Conservation (phyloP, 2,888 invertebrate genomes). For the Tanaodytes sp. region DNA sequence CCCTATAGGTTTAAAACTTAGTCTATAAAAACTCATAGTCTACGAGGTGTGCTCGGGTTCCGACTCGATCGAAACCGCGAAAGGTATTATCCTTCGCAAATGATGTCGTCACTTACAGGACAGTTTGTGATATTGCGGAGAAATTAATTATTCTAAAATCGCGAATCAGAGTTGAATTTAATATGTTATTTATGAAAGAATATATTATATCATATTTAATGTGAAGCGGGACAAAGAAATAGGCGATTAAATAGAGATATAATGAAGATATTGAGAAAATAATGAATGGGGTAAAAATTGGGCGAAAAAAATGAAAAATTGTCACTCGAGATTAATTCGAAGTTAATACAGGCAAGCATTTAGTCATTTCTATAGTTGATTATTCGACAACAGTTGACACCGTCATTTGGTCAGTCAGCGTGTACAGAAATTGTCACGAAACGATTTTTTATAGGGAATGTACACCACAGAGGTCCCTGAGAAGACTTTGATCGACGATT, state of each 20-base stretch:
- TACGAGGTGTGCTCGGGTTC: slow-evolving; percentile 35
- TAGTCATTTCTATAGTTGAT: slow-evolving; percentile 18
- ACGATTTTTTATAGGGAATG: slow-evolving; percentile 56
- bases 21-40: slow-evolving; percentile 38
- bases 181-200: slow-evolving; percentile 25
- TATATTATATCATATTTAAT: slow-evolving; percentile 19
- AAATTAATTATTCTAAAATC: slow-evolving; percentile 35
- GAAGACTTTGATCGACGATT: slow-evolving; percentile 45
- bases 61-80: slow-evolving; percentile 20
- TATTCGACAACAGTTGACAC: slow-evolving; percentile 7
- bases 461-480: slow-evolving; percentile 48
- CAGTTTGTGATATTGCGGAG: slow-evolving; percentile 39
- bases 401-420: slow-evolving; percentile 36
- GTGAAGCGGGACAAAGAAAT: not conserved
- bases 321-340: too few relatives aligned
- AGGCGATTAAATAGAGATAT: not conserved
- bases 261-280: too few relatives aligned
- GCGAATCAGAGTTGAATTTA: slow-evolving; percentile 32
- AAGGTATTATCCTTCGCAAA: slow-evolving; percentile 25
- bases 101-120: slow-evolving; percentile 32
- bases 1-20: slow-evolving; percentile 61
- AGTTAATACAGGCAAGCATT: slow-evolving; percentile 11
- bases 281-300: too few relatives aligned
- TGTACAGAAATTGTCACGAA: slow-evolving; percentile 50
- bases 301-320: too few relatives aligned